Percentiles rank a stretch among this genome's conserved stretches.
Evolutionary conservation across 2,797 vertebrate genomes (phyloP).

Genomic region (Cichlasoma orientale): DNA sequence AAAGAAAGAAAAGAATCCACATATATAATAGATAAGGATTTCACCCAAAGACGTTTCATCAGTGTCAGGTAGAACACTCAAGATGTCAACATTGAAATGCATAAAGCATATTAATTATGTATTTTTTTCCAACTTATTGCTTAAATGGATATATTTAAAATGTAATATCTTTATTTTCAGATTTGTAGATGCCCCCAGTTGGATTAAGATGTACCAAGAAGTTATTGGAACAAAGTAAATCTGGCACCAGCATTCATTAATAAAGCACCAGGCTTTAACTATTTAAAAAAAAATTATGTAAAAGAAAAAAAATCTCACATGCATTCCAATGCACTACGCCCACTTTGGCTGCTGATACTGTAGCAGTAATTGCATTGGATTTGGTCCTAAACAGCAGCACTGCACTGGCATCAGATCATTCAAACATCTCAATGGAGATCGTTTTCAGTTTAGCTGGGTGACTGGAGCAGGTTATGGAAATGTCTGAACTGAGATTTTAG

Average conservation of each 20-base stretch:
- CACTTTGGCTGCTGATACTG: constrained; percentile 67
- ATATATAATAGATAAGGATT: constrained; percentile 35
- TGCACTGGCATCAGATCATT: not conserved
- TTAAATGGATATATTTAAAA: constrained; percentile 14
- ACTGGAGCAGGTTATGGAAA: not conserved
- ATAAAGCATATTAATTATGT: constrained; percentile 27
- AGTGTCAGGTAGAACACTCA: constrained; percentile 32
- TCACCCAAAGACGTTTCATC: constrained; percentile 31
- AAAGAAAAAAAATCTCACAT: constrained; percentile 15
- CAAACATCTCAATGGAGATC: constrained; percentile 3
- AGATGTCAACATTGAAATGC: constrained; percentile 37
- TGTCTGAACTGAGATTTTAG: not conserved
- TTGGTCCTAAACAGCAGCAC: constrained; percentile 41
- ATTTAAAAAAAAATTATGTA: not conserved
- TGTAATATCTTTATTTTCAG: not conserved
- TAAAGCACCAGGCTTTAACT: constrained; percentile 57
- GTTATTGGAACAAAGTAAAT: constrained; percentile 16
- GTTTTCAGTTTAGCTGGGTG: not conserved
- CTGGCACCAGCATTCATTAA: constrained; percentile 17
- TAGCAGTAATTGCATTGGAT: constrained; percentile 35
- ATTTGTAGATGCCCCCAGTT: not conserved
- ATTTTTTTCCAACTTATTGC: constrained; percentile 9
- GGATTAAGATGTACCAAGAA: constrained; percentile 38
- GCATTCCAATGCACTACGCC: constrained; percentile 35
- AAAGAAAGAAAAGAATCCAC: constrained; percentile 30